Base-by-base conservation (phyloP, 2,797 vertebrate species). In the Glossophaga mutica region DNA sequence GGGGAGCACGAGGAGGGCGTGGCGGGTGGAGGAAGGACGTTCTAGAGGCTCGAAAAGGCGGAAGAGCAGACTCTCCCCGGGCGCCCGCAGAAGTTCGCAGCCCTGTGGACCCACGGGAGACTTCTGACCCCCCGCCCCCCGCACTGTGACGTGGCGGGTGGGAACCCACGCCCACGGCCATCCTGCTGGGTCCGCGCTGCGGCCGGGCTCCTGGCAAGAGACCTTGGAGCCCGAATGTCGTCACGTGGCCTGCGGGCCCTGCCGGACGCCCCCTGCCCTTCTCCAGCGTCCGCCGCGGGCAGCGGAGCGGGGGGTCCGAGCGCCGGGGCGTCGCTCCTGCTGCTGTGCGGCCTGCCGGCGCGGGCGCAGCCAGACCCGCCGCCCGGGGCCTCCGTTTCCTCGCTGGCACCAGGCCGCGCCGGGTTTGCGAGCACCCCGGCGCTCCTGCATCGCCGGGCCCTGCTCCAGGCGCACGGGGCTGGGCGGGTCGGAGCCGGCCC, bases 121-220 rank as follows among this genome's bases (percentile, higher is more conserved):
- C 29, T 79, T 59, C 50, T 29, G 39, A 34, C 21, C 55, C 68
- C 34, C 39, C 39, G 4, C 39, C 3, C 39, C 39, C 46, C 44
- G 29, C 46, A 29, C n/a, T 12, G 14, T 37, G 79, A 77, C 24
- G 4, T 5, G 9, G 9, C 11, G 5, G 59, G 14, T 6, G 59
- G 26, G 21, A 1, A 15, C 16, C 3, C 73, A 11, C 3, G 3
- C 42, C 0, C 11, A 4, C 42, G 21, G 3, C 11, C 29, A 32
- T 50, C 48, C 15, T 26, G 9, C 22, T 9, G 37, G 59, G 6
- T 37, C 26, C 16, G 0, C 10, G 11, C 26, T 21, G 44, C 39
- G 18, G 3, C 70, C 22, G 32, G 84, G 65, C n/a, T 5, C 6
- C 5, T 3, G 34, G 5, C 21, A 0, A 34, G 42, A 77, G 70